Conservation (phyloP, 1,140 invertebrate genomes). For the Solen grandis region DNA sequence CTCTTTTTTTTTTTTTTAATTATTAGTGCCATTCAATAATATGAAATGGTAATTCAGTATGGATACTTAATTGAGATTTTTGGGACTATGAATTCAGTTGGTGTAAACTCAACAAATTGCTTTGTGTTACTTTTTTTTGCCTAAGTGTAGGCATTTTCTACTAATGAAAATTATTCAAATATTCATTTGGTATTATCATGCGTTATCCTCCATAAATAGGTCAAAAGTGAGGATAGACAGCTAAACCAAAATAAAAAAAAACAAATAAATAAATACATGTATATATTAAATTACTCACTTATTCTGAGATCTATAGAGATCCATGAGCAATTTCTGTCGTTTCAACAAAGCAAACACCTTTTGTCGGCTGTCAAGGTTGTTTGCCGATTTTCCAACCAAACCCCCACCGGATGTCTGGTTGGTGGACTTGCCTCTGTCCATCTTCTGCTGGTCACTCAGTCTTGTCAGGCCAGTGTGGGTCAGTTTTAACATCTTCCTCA, state of each 20-base stretch:
- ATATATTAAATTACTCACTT: conserved; percentile 27
- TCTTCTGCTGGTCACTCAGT: conserved; percentile 17
- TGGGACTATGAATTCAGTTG: background rate
- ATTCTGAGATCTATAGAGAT: conserved; percentile 18
- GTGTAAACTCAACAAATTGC: background rate
- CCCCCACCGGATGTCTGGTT: background rate
- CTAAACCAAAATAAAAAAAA: no score
- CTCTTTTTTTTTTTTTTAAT: no score
- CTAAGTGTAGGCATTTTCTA: background rate
- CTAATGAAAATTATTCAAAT: no score
- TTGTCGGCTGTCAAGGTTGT: conserved; percentile 32
- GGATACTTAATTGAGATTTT: background rate
- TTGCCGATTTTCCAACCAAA: background rate
- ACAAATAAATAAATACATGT: no score
- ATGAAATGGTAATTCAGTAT: background rate
- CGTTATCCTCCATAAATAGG: no score
- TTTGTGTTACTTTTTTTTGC: background rate
- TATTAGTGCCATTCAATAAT: background rate
- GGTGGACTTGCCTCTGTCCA: conserved; percentile 15
- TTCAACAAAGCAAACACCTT: conserved; percentile 27
- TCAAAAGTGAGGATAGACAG: no score
- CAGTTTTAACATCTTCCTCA: conserved; percentile 13
- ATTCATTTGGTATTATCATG: no score
- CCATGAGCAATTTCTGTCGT: conserved; percentile 30
- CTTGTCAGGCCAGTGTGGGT: conserved; percentile 29